Evolutionary conservation across 2,888 invertebrate genomes (phyloP), one percentile per base, ranked within the genome.

Genomic region (Polymixis lichenea): DNA sequence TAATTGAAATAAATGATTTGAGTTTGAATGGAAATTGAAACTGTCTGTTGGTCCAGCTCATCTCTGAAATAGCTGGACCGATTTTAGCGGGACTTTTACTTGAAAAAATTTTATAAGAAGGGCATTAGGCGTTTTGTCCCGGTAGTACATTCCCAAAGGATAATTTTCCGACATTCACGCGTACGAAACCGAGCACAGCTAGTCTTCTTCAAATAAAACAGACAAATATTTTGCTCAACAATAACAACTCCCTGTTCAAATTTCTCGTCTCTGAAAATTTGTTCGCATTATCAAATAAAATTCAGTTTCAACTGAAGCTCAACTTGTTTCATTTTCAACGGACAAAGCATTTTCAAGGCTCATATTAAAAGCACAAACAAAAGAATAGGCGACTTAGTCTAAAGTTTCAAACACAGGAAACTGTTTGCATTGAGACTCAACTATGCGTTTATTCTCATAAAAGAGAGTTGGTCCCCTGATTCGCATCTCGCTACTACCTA

Each of bases 371-470:
- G 64, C 53, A 32, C 51, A 80, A 76, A 83, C 86, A 83, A 85
- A 78, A 83, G 76, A 78, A 86, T 64, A 65, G 56, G 49, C 43
- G 32, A 65, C 66, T 64, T 19, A 65, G 67, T 72, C 61, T 74
- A 68, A 76, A 79, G 67, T 86, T 86, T 83, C 68, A 85, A 83
- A 80, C 73, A 62, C 43, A 13, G 66, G 32, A 43, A 0, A 55
- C 55, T 64, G 60, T 83, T 69, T 71, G 38, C 61, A 80, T 73
- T 71, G 68, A 75, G 38, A 64, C 32, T 75, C 75, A n/a, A 80
- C 77, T 87, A 75, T 83, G 86, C 77, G 71, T 85, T 72, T 19
- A 67, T 85, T 84, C 70, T 80, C 69, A 81, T 85, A 85, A 85
- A 86, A 32, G 60, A 11, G 71, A 75, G 64, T 56, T 51, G 43